Evolutionary conservation across 1,140 invertebrate species (phyloP).

Genomic region (Gyrodactylus salaris): DNA sequence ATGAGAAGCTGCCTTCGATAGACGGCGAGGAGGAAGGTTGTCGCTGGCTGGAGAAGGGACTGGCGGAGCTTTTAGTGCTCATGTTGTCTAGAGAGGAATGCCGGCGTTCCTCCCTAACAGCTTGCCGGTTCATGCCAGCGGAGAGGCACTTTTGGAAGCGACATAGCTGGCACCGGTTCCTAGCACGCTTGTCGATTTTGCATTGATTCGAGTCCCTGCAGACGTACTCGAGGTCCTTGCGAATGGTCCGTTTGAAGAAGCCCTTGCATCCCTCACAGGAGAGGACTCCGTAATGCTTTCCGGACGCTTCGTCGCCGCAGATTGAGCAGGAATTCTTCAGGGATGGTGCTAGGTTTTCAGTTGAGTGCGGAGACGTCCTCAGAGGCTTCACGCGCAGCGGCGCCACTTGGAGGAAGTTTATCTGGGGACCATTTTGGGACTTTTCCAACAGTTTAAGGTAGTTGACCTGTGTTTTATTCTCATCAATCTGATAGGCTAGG

Average conservation of each 20-base stretch:
- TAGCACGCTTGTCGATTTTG: constrained; percentile 75
- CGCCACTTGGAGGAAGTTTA: too few relatives aligned
- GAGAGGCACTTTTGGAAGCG: constrained; percentile 85
- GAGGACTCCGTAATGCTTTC: constrained; percentile 51
- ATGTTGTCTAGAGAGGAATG: background rate
- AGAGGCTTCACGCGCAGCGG: too few relatives aligned
- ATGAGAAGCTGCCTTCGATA: background rate
- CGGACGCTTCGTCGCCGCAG: constrained; percentile 20
- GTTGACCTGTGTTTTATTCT: too few relatives aligned
- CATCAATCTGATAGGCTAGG: too few relatives aligned
- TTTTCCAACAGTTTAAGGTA: too few relatives aligned
- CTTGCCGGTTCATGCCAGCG: constrained; percentile 32
- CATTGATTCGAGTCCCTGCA: constrained; percentile 71
- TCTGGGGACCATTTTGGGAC: too few relatives aligned
- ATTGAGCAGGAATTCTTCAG: constrained; percentile 15
- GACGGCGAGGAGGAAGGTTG: background rate
- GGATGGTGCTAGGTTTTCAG: too few relatives aligned
- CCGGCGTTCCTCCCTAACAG: background rate
- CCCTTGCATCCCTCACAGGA: constrained; percentile 79
- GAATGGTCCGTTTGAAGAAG: constrained; percentile 33
- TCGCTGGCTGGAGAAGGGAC: background rate
- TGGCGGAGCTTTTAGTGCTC: background rate
- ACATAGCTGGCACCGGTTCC: constrained; percentile 74
- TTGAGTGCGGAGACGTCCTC: too few relatives aligned
- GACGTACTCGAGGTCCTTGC: constrained; percentile 70